These are phyloP conservation scores for Zaprionus taronus DNA, from an alignment of 1,140 invertebrate species.

Conservation along the genomic window DNA sequence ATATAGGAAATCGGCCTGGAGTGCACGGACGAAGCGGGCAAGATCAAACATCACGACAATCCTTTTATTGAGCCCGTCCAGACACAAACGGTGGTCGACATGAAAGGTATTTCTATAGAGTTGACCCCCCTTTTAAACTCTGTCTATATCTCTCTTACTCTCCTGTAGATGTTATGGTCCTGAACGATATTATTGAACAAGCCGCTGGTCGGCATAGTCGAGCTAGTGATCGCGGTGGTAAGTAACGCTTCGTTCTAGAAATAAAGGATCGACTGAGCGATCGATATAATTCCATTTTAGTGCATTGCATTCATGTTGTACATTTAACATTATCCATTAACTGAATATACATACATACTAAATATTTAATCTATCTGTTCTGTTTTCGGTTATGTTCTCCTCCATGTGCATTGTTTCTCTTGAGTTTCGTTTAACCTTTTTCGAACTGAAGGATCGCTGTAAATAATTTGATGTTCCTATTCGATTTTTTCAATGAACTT, in stretches of 20 bases:
- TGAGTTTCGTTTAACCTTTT: conserved; percentile 33
- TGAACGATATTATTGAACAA: conserved; percentile 98
- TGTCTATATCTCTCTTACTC: not conserved
- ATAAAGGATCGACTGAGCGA: conserved; percentile 15
- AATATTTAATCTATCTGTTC: conserved; percentile 55
- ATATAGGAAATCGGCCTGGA: conserved; percentile 85
- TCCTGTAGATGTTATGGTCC: conserved; percentile 96
- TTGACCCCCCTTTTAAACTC: not conserved
- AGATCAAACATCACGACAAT: conserved; percentile 94
- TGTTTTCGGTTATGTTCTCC: conserved; percentile 40
- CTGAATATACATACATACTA: conserved; percentile 36
- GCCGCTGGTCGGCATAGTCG: conserved; percentile 94
- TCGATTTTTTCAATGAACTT: conserved; percentile 17
- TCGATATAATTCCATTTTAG: conserved; percentile 9
- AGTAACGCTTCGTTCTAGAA: conserved; percentile 71
- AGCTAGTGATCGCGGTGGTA: conserved; percentile 94
- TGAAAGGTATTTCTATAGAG: conserved; percentile 91
- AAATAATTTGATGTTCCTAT: conserved; percentile 48
- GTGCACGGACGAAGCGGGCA: conserved; percentile 91
- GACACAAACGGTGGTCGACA: conserved; percentile 95
- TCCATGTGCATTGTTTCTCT: conserved; percentile 66
- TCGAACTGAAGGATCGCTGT: conserved; percentile 42
- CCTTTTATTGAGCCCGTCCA: conserved; percentile 94
- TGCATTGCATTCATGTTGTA: conserved; percentile 70
- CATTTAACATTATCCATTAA: conserved; percentile 44